These are phyloP conservation scores for Homalodisca vitripennis DNA, from an alignment of 1,140 invertebrate species.

Conservation along the genomic window DNA sequence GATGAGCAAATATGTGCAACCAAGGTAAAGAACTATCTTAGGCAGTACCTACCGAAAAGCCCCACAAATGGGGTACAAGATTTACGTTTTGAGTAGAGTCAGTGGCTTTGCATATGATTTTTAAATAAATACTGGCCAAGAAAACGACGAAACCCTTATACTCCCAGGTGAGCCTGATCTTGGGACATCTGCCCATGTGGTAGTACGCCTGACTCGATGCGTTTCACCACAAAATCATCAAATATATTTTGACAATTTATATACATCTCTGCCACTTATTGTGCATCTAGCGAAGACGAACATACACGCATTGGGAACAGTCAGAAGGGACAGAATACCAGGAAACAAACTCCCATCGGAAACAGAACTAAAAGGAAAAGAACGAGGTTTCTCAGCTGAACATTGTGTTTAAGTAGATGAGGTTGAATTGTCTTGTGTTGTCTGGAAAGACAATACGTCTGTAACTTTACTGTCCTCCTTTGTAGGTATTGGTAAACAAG, in stretches of 20 bases:
- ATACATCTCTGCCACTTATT: slow-evolving; percentile 41
- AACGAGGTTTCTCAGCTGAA: slow-evolving; percentile 18
- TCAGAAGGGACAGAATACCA: slow-evolving; percentile 38
- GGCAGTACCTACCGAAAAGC: slow-evolving; percentile 45
- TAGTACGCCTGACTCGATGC: slow-evolving; percentile 31
- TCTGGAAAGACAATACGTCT: slow-evolving; percentile 47
- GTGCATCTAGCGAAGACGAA: slow-evolving; percentile 41
- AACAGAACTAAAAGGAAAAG: background rate
- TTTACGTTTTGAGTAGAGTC: slow-evolving; percentile 40
- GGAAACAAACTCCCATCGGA: slow-evolving; percentile 31
- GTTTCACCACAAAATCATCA: slow-evolving; percentile 38
- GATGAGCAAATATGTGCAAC: no score
- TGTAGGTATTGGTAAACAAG: slow-evolving; percentile 41
- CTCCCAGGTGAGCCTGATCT: slow-evolving; percentile 38
- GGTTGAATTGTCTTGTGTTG: slow-evolving; percentile 27
- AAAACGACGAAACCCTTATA: slow-evolving; percentile 33
- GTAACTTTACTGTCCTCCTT: slow-evolving; percentile 45
- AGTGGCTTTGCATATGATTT: slow-evolving; percentile 44
- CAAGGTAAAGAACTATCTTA: slow-evolving; percentile 43
- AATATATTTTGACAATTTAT: slow-evolving; percentile 46
- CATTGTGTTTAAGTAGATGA: slow-evolving; percentile 9
- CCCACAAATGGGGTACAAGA: slow-evolving; percentile 46
- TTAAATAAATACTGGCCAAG: slow-evolving; percentile 41
- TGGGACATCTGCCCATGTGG: slow-evolving; percentile 40
- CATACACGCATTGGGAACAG: slow-evolving; percentile 40